These are phyloP conservation scores for Pipra filicauda DNA, from an alignment of 2,113 vertebrate species.

Conservation along the genomic window DNA sequence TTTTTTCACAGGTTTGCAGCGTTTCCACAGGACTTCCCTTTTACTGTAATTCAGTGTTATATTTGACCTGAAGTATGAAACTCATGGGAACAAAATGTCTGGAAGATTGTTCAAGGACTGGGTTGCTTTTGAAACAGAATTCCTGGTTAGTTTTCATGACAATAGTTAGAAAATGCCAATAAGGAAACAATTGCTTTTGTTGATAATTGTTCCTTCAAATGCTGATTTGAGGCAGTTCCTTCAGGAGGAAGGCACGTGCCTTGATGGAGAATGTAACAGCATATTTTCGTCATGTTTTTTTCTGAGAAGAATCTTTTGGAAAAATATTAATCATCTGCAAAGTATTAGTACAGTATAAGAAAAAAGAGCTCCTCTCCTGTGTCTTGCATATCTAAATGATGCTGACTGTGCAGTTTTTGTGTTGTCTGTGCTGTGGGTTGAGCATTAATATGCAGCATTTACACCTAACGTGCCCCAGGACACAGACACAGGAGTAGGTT, in stretches of 20 bases:
- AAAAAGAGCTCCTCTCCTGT: not conserved
- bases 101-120: not conserved
- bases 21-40: not conserved
- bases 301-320: conserved; percentile 43
- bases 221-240: conserved; percentile 49
- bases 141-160: conserved; percentile 3
- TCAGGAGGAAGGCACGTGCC: conserved; percentile 43
- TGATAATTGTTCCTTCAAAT: conserved; percentile 54
- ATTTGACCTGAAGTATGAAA: not conserved
- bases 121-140: conserved; percentile 34
- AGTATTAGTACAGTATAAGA: not conserved
- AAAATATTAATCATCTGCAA: not conserved
- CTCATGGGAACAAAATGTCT: not conserved
- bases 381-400: not conserved
- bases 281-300: conserved; percentile 39
- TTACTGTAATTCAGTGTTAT: not conserved
- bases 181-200: conserved; percentile 57
- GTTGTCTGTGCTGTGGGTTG: not conserved
- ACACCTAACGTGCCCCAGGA: not conserved
- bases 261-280: conserved; percentile 26
- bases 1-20: not conserved
- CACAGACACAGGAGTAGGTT: not conserved
- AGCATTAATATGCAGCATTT: not conserved
- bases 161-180: conserved; percentile 21
- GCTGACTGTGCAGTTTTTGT: not conserved